Percentiles rank a stretch among this genome's conserved stretches.
These are phyloP conservation scores for Eriocheir sinensis DNA, from an alignment of 1,140 invertebrate species.

Conservation along the genomic window DNA sequence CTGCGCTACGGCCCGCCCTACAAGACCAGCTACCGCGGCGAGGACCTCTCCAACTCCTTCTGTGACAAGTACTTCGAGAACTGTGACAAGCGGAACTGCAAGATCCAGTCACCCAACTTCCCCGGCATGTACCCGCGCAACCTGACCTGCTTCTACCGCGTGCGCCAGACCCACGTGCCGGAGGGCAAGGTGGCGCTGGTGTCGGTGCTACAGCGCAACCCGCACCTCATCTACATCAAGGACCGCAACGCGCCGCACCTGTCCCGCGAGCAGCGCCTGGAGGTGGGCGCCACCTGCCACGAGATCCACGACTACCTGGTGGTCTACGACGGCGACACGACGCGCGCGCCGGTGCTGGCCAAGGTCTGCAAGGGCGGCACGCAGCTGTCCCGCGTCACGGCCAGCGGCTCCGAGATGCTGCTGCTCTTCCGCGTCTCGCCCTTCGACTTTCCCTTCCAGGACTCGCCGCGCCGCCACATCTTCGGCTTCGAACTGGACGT, in stretches of 20 bases:
- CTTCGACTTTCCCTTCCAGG: slow-evolving; percentile 89
- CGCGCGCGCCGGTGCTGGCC: slow-evolving; percentile 91
- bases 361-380: slow-evolving; percentile 93
- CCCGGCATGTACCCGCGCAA: slow-evolving; percentile 93
- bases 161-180: slow-evolving; percentile 87
- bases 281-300: slow-evolving; percentile 84
- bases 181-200: slow-evolving; percentile 78
- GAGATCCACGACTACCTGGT: slow-evolving; percentile 94
- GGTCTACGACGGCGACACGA: slow-evolving; percentile 94
- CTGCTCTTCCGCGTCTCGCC: slow-evolving; percentile 94
- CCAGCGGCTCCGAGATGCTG: slow-evolving; percentile 91
- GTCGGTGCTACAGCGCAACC: slow-evolving; percentile 75
- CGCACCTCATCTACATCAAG: slow-evolving; percentile 79
- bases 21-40: slow-evolving; percentile 75
- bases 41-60: slow-evolving; percentile 81
- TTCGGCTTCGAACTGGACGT: slow-evolving; percentile 94
- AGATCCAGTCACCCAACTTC: slow-evolving; percentile 92
- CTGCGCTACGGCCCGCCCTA: slow-evolving; percentile 77
- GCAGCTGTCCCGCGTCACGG: slow-evolving; percentile 90
- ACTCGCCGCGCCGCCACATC: slow-evolving; percentile 80
- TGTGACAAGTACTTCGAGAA: slow-evolving; percentile 94
- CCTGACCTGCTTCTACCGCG: slow-evolving; percentile 90
- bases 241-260: slow-evolving; percentile 77
- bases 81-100: slow-evolving; percentile 92
- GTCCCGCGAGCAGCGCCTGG: slow-evolving; percentile 71